Base-by-base conservation (phyloP, 1,140 invertebrate species). In the Gonioctena quinquepunctata region DNA sequence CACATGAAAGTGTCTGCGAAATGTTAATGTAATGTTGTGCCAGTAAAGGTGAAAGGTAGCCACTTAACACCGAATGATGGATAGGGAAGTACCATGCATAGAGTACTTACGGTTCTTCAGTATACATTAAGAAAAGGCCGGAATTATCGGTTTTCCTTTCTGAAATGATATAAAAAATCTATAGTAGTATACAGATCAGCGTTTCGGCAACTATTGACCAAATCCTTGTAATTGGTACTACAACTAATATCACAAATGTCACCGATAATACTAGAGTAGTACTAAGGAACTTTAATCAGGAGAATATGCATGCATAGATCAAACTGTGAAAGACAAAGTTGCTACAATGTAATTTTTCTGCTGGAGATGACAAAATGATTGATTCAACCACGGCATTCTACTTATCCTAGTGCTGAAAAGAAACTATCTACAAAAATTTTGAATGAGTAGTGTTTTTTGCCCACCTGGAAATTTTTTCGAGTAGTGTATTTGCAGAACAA, bases 401-500 rank as follows among this genome's bases (percentile, higher is more conserved):
- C n/a, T n/a, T n/a, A n/a, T n/a, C n/a, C n/a, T n/a, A n/a, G n/a
- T n/a, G n/a, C n/a, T n/a, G 33, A 42, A 42, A 42, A 42, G 6
- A 42, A 42, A 42, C 6, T 42, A n/a, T 7, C 33, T 42, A 42
- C 33, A n/a, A 42, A 42, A n/a, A n/a, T n/a, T n/a, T n/a, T n/a
- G n/a, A n/a, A n/a, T n/a, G n/a, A n/a, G 64, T 60, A 69, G 21
- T 33, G 33, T 63, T 61, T 74, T 59, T 59, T 62, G 27, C 65
- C 83, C 84, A 92, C 91, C 86, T 83, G 88, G 86, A 77, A 95
- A 96, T 48, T 84, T 86, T 5, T 90, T 86, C 0, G 90, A 89
- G 82, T 99, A 99, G 84, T 99, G 97, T 1, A 99, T 94, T 86
- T 99, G 97, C 2, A 99, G 83, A 1, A 94, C 93, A 22, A 95